phyloP scores from a whole-genome alignment of 2,113 vertebrate species.

The Seriola aureovittata region DNA sequence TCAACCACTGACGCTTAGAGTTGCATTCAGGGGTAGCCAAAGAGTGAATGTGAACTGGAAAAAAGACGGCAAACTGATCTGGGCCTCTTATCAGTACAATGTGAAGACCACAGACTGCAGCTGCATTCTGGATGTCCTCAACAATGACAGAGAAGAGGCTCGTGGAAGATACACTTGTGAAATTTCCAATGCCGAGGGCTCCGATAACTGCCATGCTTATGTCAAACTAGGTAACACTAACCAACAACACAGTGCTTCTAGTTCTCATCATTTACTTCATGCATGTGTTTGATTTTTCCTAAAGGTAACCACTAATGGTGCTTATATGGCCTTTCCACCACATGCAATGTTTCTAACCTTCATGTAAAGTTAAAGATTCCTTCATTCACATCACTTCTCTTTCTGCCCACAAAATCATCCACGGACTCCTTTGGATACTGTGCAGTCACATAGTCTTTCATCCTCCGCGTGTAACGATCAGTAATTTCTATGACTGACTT shows the following conservation, averaged over 20 bases:
- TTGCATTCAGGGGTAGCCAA: constrained; percentile 82
- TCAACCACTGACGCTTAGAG: constrained; percentile 55
- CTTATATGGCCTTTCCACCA: neutral
- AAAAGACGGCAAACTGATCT: constrained; percentile 88
- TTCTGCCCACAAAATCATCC: neutral
- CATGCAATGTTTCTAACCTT: neutral
- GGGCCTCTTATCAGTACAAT: constrained; percentile 80
- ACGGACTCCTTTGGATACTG: neutral
- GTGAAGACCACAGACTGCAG: constrained; percentile 82
- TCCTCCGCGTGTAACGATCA: constrained; percentile 6
- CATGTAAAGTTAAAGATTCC: neutral
- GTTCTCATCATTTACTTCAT: neutral
- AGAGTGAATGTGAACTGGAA: constrained; percentile 88
- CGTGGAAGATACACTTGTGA: constrained; percentile 75
- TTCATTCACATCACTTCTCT: constrained; percentile 22
- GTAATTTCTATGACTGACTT: constrained; percentile 18
- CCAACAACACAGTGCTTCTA: neutral
- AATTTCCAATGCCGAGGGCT: constrained; percentile 46
- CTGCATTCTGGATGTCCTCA: constrained; percentile 86
- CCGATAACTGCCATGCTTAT: constrained; percentile 55
- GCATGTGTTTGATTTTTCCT: constrained; percentile 16
- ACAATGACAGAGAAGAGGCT: constrained; percentile 84
- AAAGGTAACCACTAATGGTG: neutral
- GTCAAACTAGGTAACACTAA: constrained; percentile 61
- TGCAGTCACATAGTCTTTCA: neutral